phyloP scores from a whole-genome alignment of 1,140 invertebrate genomes.

The Metaphire vulgaris region DNA sequence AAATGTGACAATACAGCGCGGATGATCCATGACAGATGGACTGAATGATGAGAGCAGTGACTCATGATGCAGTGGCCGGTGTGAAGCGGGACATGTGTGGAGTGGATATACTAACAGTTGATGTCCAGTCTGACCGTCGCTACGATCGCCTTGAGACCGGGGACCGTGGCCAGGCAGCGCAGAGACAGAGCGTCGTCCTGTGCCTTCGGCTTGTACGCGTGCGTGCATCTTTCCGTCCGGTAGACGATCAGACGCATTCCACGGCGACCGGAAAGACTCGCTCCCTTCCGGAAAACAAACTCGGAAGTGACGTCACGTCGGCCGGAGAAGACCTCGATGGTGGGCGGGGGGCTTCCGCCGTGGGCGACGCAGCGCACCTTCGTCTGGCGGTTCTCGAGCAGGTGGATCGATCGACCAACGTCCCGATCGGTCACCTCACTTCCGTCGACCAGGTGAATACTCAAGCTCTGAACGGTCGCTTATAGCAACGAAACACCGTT shows the following conservation, averaged over 20 bases:
- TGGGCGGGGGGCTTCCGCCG: conserved; percentile 28
- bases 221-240: conserved; percentile 21
- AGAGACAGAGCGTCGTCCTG: background rate
- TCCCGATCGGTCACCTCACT: background rate
- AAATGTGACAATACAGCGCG: too few species aligned
- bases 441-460: background rate
- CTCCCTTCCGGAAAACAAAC: conserved; percentile 4
- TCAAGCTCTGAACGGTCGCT: background rate
- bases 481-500: background rate
- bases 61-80: too few species aligned
- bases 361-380: conserved; percentile 9
- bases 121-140: background rate
- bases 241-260: conserved; percentile 20
- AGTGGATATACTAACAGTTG: background rate
- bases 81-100: too few species aligned
- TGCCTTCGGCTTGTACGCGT: background rate
- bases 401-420: background rate
- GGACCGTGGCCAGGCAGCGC: background rate
- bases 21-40: too few species aligned
- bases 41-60: too few species aligned
- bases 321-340: conserved; percentile 17
- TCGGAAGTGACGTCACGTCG: conserved; percentile 18
- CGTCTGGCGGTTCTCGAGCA: background rate
- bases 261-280: conserved; percentile 4
- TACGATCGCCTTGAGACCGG: background rate